Conservation (phyloP, 92 coral and sea anemone genomes). For the Porites rus region DNA sequence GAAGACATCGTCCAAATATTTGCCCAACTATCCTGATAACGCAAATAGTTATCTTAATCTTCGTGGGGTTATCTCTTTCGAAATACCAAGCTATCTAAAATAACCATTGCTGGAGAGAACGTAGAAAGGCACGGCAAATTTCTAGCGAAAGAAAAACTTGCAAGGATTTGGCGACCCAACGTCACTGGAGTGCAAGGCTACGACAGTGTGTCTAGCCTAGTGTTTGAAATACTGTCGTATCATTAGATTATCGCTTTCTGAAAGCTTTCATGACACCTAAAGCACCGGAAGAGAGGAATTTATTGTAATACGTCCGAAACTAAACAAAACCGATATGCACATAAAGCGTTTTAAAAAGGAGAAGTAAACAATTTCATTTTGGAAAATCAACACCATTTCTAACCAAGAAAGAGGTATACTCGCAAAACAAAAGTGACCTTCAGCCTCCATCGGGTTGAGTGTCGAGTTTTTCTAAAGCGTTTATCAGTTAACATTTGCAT, state of each 20-base stretch:
- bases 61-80: slow-evolving; percentile 40
- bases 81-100: slow-evolving; percentile 29
- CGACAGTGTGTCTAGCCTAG: slow-evolving; percentile 24
- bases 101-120: slow-evolving; percentile 2
- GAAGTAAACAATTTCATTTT: slow-evolving; percentile 47
- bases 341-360: slow-evolving; percentile 45
- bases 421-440: slow-evolving; percentile 8
- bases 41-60: slow-evolving; percentile 40
- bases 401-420: not conserved
- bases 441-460: not conserved
- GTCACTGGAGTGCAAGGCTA: slow-evolving; percentile 34
- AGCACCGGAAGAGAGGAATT: slow-evolving; percentile 52
- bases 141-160: not conserved
- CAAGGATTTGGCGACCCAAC: not conserved
- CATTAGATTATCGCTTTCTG: slow-evolving; percentile 58
- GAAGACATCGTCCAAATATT: slow-evolving; percentile 39
- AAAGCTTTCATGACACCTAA: slow-evolving; percentile 60
- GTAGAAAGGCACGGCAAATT: not conserved
- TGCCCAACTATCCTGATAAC: slow-evolving; percentile 48
- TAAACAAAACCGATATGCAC: slow-evolving; percentile 48
- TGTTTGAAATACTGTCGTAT: slow-evolving; percentile 41
- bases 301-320: slow-evolving; percentile 54
- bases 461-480: not conserved
- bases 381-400: slow-evolving; percentile 44
- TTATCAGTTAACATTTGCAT: slow-evolving; percentile 43